Evolutionary conservation across 2,888 invertebrate species (phyloP).

Genomic region (Beris chalybata): DNA sequence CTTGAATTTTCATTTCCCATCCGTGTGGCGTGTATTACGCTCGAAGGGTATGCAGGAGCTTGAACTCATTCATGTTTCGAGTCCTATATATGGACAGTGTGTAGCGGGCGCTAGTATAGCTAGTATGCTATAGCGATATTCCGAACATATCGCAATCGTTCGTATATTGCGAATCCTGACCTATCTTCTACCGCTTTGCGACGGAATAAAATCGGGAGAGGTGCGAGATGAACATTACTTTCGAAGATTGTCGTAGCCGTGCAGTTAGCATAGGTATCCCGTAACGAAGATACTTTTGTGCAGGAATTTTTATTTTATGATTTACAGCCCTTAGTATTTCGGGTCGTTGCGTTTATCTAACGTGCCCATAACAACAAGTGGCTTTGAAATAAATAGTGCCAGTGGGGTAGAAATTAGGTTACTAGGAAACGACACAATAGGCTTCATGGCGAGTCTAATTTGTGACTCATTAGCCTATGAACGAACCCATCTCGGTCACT

Average conservation of each 20-base stretch:
- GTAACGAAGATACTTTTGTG: slow-evolving; percentile 10
- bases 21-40: slow-evolving; percentile 21
- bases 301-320: slow-evolving; percentile 29
- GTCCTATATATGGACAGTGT: neutral
- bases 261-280: no score
- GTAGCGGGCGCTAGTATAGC: neutral
- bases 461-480: slow-evolving; percentile 6
- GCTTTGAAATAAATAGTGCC: neutral
- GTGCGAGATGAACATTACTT: no score
- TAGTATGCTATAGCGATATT: neutral
- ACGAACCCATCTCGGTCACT: neutral
- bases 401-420: slow-evolving; percentile 24
- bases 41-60: neutral
- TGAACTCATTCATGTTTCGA: no score
- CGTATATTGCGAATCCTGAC: no score
- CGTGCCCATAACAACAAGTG: slow-evolving; percentile 27
- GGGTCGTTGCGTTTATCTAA: neutral
- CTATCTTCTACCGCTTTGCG: no score
- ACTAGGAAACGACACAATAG: slow-evolving; percentile 23
- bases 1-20: slow-evolving; percentile 32
- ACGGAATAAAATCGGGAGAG: no score
- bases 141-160: neutral
- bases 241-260: no score
- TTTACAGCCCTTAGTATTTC: slow-evolving; percentile 14
- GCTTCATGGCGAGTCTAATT: slow-evolving; percentile 16